A percentile compares a stretch with the other conserved stretches of the same genome.
phyloP scores from a whole-genome alignment of 1,140 invertebrate species.

The Trichomalopsis sarcophagae region DNA sequence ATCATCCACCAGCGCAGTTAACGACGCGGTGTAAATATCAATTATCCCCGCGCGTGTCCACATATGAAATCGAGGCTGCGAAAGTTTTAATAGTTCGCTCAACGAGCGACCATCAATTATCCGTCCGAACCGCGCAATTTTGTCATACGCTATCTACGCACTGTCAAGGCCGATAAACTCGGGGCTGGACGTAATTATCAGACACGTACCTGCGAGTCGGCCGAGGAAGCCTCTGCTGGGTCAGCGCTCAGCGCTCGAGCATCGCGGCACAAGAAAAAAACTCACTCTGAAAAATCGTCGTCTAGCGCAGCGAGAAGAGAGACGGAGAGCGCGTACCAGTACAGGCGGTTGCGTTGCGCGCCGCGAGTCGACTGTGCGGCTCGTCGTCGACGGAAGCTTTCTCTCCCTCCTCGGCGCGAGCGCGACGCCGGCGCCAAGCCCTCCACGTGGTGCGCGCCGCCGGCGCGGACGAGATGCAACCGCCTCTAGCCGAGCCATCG shows the following conservation, averaged over 20 bases:
- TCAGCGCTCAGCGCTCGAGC: too few species aligned
- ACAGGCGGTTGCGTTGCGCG: conserved; percentile 52
- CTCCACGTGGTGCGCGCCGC: conserved; percentile 61
- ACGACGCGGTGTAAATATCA: neutral
- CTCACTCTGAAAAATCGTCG: too few species aligned
- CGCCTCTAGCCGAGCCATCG: neutral
- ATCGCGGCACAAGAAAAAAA: too few species aligned
- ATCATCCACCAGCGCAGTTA: neutral
- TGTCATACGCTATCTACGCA: too few species aligned
- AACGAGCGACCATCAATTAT: neutral
- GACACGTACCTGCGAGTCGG: too few species aligned
- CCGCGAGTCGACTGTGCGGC: conserved; percentile 66
- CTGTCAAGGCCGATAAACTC: too few species aligned
- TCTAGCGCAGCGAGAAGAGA: neutral
- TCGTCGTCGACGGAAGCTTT: conserved; percentile 53
- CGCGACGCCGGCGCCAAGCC: conserved; percentile 20
- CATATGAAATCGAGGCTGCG: neutral
- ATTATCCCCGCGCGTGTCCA: neutral
- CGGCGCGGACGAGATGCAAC: neutral
- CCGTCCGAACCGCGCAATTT: too few species aligned
- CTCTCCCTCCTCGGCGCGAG: conserved; percentile 31
- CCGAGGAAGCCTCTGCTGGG: too few species aligned
- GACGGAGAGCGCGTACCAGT: too few species aligned
- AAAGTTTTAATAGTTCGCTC: neutral
- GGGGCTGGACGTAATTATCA: too few species aligned